Conservation (phyloP, 2,888 invertebrate genomes). For the Oxycera nigricornis region DNA sequence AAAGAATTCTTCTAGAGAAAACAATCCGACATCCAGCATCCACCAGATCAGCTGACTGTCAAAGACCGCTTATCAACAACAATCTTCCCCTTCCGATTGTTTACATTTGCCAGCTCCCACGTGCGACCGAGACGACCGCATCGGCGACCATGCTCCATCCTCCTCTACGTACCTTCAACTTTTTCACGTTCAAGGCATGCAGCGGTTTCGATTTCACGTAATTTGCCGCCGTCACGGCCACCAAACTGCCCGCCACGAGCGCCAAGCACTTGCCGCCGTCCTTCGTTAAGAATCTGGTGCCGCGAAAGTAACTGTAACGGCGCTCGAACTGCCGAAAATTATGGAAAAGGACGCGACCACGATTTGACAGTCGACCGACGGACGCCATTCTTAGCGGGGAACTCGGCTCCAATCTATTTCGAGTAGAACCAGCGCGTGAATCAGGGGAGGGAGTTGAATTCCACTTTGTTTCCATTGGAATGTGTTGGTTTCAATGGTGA, state of each 20-base stretch:
- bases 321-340: constrained; percentile 53
- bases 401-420: constrained; percentile 10
- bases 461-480: too few species aligned
- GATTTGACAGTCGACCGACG: constrained; percentile 51
- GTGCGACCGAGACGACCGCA: constrained; percentile 13
- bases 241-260: constrained; percentile 62
- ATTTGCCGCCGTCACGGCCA: constrained; percentile 62
- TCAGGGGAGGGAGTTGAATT: background rate
- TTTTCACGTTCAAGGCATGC: constrained; percentile 64
- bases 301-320: constrained; percentile 51
- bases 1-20: background rate
- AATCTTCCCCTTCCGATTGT: constrained; percentile 2
- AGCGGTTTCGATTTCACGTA: constrained; percentile 60
- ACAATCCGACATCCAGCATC: background rate
- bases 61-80: background rate
- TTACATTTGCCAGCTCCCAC: background rate
- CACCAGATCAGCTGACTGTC: constrained; percentile 31
- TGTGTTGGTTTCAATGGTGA: too few species aligned
- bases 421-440: background rate
- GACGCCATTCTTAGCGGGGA: constrained; percentile 54
- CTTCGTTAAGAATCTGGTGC: constrained; percentile 48
- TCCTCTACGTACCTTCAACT: constrained; percentile 59
- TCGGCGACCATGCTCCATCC: constrained; percentile 46
- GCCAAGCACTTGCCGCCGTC: constrained; percentile 49
- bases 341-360: constrained; percentile 50